These are phyloP conservation scores for Teleiodes luculella DNA, from an alignment of 2,888 invertebrate species.

Conservation along the genomic window DNA sequence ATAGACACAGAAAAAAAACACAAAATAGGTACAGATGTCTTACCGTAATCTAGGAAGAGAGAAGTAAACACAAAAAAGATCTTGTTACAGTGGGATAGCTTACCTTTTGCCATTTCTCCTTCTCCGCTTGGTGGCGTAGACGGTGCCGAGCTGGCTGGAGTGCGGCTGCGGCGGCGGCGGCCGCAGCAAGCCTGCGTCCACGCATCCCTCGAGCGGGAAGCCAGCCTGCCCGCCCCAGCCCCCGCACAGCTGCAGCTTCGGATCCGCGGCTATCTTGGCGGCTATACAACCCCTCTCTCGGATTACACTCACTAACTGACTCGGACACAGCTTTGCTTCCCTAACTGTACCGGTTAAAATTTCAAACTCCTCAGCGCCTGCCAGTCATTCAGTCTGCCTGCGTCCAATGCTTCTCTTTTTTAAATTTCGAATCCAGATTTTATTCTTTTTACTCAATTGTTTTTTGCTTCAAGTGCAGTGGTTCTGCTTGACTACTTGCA, in stretches of 20 bases:
- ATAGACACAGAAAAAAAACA: too few species aligned
- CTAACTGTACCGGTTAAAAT: background rate
- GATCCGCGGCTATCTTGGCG: conserved; percentile 73
- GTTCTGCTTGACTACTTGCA: too few species aligned
- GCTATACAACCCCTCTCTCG: conserved; percentile 30
- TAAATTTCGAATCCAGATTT: too few species aligned
- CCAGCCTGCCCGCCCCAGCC: conserved; percentile 66
- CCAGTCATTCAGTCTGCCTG: too few species aligned
- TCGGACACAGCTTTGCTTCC: conserved; percentile 7
- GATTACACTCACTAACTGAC: conserved; percentile 28
- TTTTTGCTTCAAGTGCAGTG: too few species aligned
- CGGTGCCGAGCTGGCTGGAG: conserved; percentile 94
- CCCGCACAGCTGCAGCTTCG: conserved; percentile 69
- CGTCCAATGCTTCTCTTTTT: too few species aligned
- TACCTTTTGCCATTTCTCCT: conserved; percentile 98
- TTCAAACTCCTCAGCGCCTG: background rate
- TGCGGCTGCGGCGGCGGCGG: conserved; percentile 86
- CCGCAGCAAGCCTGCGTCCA: conserved; percentile 86
- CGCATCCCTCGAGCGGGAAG: conserved; percentile 83
- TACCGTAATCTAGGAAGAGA: too few species aligned
- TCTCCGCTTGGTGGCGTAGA: conserved; percentile 97
- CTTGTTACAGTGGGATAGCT: conserved; percentile 40
- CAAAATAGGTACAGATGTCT: too few species aligned
- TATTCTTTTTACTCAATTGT: too few species aligned
- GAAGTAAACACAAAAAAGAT: too few species aligned